Evolutionary conservation across 2,888 invertebrate species (phyloP).

Genomic region (Caenorhabditis drosophilae): DNA sequence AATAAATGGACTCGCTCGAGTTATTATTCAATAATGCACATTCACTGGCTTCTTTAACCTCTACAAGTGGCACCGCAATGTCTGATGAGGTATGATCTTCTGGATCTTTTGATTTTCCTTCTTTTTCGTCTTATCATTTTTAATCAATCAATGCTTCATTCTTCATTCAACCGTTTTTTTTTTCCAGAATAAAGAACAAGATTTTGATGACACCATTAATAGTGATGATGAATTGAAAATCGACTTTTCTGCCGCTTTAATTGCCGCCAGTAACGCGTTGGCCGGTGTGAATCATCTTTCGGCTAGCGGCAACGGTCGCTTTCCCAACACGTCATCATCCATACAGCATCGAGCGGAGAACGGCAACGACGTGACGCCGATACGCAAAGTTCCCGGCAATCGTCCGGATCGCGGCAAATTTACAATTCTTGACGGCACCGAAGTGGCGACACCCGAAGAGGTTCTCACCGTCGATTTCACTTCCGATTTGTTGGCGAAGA

Average conservation of each 20-base stretch:
- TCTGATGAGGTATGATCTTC: slow-evolving; percentile 3
- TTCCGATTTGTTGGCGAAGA: slow-evolving; percentile 36
- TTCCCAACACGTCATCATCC: slow-evolving; percentile 12
- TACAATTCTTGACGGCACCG: slow-evolving; percentile 44
- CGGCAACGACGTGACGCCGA: slow-evolving; percentile 15
- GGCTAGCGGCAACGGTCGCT: slow-evolving; percentile 18
- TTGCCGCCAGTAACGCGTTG: slow-evolving; percentile 2
- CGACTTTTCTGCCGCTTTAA: slow-evolving; percentile 26
- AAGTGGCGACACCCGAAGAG: slow-evolving; percentile 41
- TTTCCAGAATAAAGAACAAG: slow-evolving; percentile 1
- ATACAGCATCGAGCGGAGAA: too few species aligned
- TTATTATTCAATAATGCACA: slow-evolving; percentile 5
- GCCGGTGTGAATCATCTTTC: slow-evolving; percentile 10
- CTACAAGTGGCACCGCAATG: neutral
- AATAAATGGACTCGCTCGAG: slow-evolving; percentile 3
- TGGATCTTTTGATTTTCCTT: neutral
- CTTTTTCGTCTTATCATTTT: too few species aligned
- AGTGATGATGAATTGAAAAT: slow-evolving; percentile 41
- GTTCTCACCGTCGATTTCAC: slow-evolving; percentile 40
- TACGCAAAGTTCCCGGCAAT: slow-evolving; percentile 25
- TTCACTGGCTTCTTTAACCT: neutral
- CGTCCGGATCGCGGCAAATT: slow-evolving; percentile 51
- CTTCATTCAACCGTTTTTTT: too few species aligned
- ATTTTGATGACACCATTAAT: slow-evolving; percentile 23
- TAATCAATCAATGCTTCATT: too few species aligned